Evolutionary conservation across 2,113 vertebrate species (phyloP).

Genomic region (human): GRCh38 chr12:128245001-128245500

Average conservation of each 20-base stretch:
- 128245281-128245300: not conserved
- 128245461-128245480: not conserved
- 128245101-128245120: fast-evolving
- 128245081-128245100: not conserved
- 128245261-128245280: fast-evolving
- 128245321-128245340: constrained; percentile 53
- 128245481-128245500: constrained; percentile 8
- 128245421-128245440: not conserved
- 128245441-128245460: constrained; percentile 65
- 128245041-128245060: too few relatives aligned
- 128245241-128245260: not conserved
- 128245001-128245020: not conserved
- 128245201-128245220: fast-evolving
- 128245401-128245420: not conserved
- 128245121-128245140: not conserved
- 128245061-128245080: too few relatives aligned
- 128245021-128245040: not conserved
- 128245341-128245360: not conserved
- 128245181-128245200: not conserved
- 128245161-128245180: not conserved
- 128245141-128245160: not conserved
- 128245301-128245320: not conserved
- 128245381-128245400: constrained; percentile 23
- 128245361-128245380: constrained; percentile 67
- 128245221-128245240: fast-evolving